Evolutionary conservation across 2,113 vertebrate genomes (phyloP), one percentile per base, ranked within the genome.

Genomic region (Zingel zingel): DNA sequence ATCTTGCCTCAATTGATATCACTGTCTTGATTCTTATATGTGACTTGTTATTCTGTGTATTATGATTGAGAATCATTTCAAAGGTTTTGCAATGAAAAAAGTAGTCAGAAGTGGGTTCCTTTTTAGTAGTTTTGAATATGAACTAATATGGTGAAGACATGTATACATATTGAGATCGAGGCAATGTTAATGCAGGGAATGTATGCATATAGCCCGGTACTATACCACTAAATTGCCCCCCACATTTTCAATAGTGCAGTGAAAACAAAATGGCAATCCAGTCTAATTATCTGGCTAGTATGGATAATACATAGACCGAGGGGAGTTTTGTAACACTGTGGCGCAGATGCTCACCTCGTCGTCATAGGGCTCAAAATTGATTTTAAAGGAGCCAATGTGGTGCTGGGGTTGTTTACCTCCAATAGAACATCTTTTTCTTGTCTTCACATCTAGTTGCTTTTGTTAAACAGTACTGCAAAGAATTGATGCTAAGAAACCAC

Each of bases 221-320:
- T 39, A 14, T 30, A 33, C 18, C 53, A 36, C 61, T 53, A n/a
- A 68, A 77, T 62, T 1, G 0, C 39, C 59, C 25, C 50, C 50
- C 62, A 62, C 65, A 56, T 50, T 57, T 53, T 64, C 48, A 75
- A 43, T 61, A 81, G 16, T 65, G 69, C 58, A 47, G 57, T 69
- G 25, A 74, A 62, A 83, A 74, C 61, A 78, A 78, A 82, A 69
- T 73, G 77, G 21, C 67, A 68, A 23, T 53, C 47, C n/a, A 33
- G 43, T 54, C 0, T 23, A 39, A 25, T 59, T 23, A 6, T 66
- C 0, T 39, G 25, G 39, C 62, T 15, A 7, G 18, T 70, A 33
- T 58, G 59, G 47, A 59, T 19, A 16, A 45, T 33, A 23, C 30
- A 68, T 4, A n/a, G 7, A 21, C 9, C 30, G 11, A 53, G 18